phyloP scores from a whole-genome alignment of 2,888 invertebrate species.

The Stratiomys singularior region DNA sequence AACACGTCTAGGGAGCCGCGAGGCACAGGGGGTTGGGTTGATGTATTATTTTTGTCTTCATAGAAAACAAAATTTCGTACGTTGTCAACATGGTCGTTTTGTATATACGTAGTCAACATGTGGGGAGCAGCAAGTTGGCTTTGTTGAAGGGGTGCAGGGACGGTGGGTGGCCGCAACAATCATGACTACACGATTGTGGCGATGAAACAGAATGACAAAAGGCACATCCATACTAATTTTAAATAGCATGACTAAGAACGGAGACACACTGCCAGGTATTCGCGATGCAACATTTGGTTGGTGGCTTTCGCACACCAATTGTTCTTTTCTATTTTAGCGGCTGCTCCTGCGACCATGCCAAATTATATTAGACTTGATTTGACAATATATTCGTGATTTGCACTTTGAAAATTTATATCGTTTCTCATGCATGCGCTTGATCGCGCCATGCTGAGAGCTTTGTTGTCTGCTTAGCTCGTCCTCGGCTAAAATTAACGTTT shows the following conservation, averaged over 20 bases:
- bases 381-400: conserved; percentile 34
- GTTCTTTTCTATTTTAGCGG: too few relatives aligned
- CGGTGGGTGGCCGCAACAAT: background rate
- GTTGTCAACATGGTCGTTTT: conserved; percentile 1
- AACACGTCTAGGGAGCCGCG: background rate
- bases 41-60: conserved; percentile 25
- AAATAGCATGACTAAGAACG: conserved; percentile 17
- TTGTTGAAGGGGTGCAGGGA: background rate
- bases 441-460: background rate
- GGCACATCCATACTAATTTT: conserved; percentile 19
- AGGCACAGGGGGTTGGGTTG: background rate
- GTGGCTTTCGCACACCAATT: background rate
- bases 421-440: background rate
- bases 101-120: background rate
- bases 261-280: conserved; percentile 20
- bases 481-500: background rate
- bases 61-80: conserved; percentile 23
- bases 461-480: background rate
- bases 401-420: conserved; percentile 18
- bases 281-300: background rate
- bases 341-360: conserved; percentile 2
- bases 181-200: conserved; percentile 17
- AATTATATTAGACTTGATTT: conserved; percentile 23
- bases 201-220: conserved; percentile 12
- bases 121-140: background rate